phyloP scores from a whole-genome alignment of 2,113 vertebrate species.

The Engystomops pustulosus region DNA sequence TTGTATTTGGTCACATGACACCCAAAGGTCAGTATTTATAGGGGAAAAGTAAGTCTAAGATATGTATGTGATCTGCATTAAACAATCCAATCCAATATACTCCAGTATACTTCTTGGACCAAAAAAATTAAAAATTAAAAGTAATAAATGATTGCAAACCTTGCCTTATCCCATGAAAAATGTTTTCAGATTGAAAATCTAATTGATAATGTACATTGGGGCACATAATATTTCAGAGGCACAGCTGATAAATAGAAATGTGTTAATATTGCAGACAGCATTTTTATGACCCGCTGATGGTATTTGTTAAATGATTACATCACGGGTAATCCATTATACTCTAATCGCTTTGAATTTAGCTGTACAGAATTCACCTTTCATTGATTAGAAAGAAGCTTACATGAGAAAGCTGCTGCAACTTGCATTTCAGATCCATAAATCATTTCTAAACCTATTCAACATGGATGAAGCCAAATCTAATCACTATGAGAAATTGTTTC shows the following conservation, averaged over 20 bases:
- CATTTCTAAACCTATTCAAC: conserved; percentile 33
- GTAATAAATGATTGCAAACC: background rate
- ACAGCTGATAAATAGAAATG: conserved; percentile 14
- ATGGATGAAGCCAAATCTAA: conserved; percentile 24
- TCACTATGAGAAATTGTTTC: conserved; percentile 33
- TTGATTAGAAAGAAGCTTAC: conserved; percentile 18
- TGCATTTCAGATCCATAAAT: conserved; percentile 28
- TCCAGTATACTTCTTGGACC: too few species aligned
- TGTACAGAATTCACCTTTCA: conserved; percentile 13
- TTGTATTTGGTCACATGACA: too few species aligned
- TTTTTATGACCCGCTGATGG: conserved; percentile 3
- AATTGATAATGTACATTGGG: background rate
- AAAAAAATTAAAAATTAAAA: too few species aligned
- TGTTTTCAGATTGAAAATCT: background rate
- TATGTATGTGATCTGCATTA: too few species aligned
- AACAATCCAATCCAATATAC: background rate
- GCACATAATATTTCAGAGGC: background rate
- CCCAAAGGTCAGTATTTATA: too few species aligned
- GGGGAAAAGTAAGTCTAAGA: too few species aligned
- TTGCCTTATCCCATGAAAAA: background rate
- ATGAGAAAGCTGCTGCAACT: conserved; percentile 27
- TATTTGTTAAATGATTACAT: conserved; percentile 43
- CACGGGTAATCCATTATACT: conserved; percentile 11
- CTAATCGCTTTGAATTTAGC: conserved; percentile 14
- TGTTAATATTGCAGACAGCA: conserved; percentile 2